These are phyloP conservation scores for Acanthopagrus latus DNA, from an alignment of 2,797 vertebrate species.

Conservation along the genomic window DNA sequence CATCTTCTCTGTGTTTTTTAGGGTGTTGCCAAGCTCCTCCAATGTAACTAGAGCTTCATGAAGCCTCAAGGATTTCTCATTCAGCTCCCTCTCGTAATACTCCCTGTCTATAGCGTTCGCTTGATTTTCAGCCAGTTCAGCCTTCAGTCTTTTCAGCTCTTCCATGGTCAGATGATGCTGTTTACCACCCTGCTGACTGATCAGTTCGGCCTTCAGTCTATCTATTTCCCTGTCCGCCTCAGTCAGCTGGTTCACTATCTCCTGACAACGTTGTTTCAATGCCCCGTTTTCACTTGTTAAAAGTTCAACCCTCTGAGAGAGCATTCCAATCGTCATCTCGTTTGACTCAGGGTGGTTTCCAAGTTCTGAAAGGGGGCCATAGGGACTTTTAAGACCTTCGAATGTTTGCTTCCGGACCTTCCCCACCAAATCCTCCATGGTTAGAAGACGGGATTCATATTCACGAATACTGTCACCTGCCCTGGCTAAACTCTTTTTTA, in stretches of 20 bases:
- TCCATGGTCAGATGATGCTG: constrained; percentile 77
- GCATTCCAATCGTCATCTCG: constrained; percentile 70
- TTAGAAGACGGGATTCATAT: constrained; percentile 84
- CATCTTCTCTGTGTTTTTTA: constrained; percentile 87
- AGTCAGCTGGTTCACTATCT: constrained; percentile 88
- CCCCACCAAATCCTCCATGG: constrained; percentile 84
- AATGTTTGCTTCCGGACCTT: constrained; percentile 81
- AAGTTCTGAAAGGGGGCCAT: constrained; percentile 68
- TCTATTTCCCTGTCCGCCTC: constrained; percentile 89
- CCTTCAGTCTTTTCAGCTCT: constrained; percentile 79
- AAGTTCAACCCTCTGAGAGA: constrained; percentile 84
- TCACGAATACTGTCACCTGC: constrained; percentile 84
- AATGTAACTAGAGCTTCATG: constrained; percentile 85
- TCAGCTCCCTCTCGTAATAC: constrained; percentile 85
- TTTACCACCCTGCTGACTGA: constrained; percentile 75
- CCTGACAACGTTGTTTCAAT: constrained; percentile 86
- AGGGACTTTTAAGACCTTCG: constrained; percentile 72
- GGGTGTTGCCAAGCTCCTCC: constrained; percentile 83
- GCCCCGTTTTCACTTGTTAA: constrained; percentile 83
- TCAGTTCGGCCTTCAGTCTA: constrained; percentile 84
- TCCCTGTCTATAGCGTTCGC: constrained; percentile 77
- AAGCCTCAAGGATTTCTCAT: constrained; percentile 85
- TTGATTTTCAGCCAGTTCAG: constrained; percentile 79
- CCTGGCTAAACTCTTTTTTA: constrained; percentile 81
- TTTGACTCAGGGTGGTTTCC: constrained; percentile 77